Evolutionary conservation across 2,888 invertebrate genomes (phyloP), one percentile per base, ranked within the genome.

Genomic region (Eudasyphora cyanicolor): DNA sequence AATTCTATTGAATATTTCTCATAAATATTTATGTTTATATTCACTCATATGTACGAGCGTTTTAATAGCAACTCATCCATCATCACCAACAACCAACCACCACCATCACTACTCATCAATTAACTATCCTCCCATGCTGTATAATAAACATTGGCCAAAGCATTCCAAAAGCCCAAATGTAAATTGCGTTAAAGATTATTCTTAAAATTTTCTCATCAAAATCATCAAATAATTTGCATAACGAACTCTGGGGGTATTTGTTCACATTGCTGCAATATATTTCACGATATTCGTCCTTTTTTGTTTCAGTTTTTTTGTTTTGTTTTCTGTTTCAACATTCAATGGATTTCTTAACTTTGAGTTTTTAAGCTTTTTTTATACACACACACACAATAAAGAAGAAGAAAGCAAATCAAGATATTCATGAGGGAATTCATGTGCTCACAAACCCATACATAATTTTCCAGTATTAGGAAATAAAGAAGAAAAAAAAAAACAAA

Each of bases 161-260:
- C 27, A 62, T n/a, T n/a, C n/a, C n/a, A n/a, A n/a, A n/a, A 74
- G 17, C 29, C 27, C 19, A 24, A 74, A 7, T 5, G 35, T 21
- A 38, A 19, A 38, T 38, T 42, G 21, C 42, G 38, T 42, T 67
- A 14, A n/a, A 45, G 14, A 42, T 67, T 84, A 71, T 79, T 74
- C 70, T 83, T 76, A 79, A 86, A 87, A n/a, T n/a, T 88, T 89
- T 91, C 89, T 91, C 89, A 91, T 91, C 89, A 90, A 89, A 91
- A 89, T 91, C 90, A 89, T 89, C 91, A 89, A 90, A 90, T 90
- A 90, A 90, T 91, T 90, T 90, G 88, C 91, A 90, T 91, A 91
- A 87, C 87, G 89, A 91, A 89, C 86, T 87, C 87, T 86, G 87
- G 87, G n/a, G 82, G 82, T 81, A 81, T 81, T 83, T 27, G 19